Evolutionary conservation across 1,140 invertebrate species (phyloP).

Genomic region (Globodera ellingtonae): DNA sequence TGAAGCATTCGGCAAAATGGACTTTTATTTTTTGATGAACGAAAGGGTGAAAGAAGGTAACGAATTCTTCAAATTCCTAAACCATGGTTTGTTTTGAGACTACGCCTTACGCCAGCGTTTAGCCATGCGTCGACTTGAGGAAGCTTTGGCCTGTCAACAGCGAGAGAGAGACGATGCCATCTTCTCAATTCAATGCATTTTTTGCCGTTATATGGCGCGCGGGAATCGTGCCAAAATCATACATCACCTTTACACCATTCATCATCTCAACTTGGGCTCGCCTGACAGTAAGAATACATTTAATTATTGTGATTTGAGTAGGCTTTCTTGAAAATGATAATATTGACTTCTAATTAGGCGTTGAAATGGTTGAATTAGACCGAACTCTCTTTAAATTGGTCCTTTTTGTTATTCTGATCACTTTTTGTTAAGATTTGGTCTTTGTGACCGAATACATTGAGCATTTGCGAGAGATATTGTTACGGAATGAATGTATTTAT

Average conservation of each 20-base stretch:
- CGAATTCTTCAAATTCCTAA: not conserved
- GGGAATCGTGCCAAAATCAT: slow-evolving; percentile 65
- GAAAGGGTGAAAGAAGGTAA: slow-evolving; percentile 41
- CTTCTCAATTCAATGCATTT: slow-evolving; percentile 62
- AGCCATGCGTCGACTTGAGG: slow-evolving; percentile 64
- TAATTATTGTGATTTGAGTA: no score
- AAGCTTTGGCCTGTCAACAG: slow-evolving; percentile 62
- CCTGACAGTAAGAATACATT: slow-evolving; percentile 51
- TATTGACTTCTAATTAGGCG: not conserved
- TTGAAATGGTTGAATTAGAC: not conserved
- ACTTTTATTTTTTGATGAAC: slow-evolving; percentile 62
- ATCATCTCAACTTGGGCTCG: slow-evolving; percentile 63
- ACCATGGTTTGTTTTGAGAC: not conserved
- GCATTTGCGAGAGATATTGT: slow-evolving; percentile 58
- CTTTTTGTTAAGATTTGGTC: slow-evolving; percentile 41
- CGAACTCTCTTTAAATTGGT: no score
- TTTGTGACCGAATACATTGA: slow-evolving; percentile 64
- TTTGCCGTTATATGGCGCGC: slow-evolving; percentile 61
- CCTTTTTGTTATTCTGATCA: not conserved
- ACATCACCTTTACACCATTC: slow-evolving; percentile 65
- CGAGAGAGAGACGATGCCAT: slow-evolving; percentile 58
- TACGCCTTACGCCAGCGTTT: slow-evolving; percentile 55
- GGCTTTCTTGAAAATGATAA: slow-evolving; percentile 6
- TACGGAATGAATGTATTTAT: slow-evolving; percentile 64
- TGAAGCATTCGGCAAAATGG: slow-evolving; percentile 50